Base-by-base conservation (phyloP, 2,888 invertebrate species). In the Chloromyia formosa region DNA sequence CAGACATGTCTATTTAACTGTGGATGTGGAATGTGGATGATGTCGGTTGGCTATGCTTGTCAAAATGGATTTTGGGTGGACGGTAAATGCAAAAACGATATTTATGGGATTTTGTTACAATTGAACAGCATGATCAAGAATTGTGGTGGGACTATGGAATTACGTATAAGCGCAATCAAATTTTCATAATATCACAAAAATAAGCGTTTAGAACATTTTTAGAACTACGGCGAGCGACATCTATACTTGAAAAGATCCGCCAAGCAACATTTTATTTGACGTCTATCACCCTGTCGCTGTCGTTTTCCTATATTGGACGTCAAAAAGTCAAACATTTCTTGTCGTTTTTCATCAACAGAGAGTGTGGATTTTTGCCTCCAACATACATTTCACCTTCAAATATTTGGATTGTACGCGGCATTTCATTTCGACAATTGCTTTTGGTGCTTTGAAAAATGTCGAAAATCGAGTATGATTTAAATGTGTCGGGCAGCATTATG, bases 401-500 rank as follows among this genome's bases (percentile, higher is more conserved):
- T 60, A n/a, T 9, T 22, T 7, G 7, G 27, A 53, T 12, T 20
- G 20, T 4, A 73, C 53, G 49, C 49, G 12, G 49, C 16, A 16
- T 16, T 49, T 35, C n/a, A 1, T 23, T 22, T 73, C 49, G 66
- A 49, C 66, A 20, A 22, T 66, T 49, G 66, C 49, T 20, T 35
- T 2, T 22, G 3, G 45, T n/a, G 22, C 45, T 14, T 45, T 66
- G 66, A 45, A 76, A 78, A 80, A 90, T 91, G 90, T 87, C 89
- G 75, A 87, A 88, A 79, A 87, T 90, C 76, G 91, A 92, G 79
- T 93, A 93, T 83, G 94, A 94, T 86, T 87, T 93, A 80, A 92
- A 92, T 82, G 90, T 91, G 78, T 91, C 93, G 77, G 92, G 93
- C 78, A 93, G 94, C 78, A 88, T 95, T 77, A 95, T 95, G 95